These are phyloP conservation scores for Folsomia manolachei DNA, from an alignment of 2,888 invertebrate genomes.

Conservation along the genomic window DNA sequence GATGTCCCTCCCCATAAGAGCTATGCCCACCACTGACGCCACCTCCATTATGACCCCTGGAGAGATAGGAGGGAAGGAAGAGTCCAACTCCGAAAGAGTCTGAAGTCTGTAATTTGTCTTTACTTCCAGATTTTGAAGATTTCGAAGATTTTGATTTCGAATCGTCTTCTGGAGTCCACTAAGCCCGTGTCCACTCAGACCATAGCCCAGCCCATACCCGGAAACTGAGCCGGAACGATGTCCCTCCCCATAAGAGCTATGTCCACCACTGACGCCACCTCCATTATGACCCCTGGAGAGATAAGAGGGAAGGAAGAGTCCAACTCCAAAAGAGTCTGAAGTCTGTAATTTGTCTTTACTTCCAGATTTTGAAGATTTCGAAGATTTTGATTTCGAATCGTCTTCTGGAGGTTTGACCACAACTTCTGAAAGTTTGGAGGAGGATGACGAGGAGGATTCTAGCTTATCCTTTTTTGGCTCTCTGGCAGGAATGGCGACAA, in stretches of 20 bases:
- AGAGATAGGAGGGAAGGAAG: background rate
- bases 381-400: background rate
- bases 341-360: constrained; percentile 25
- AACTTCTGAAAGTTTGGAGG: constrained; percentile 1
- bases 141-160: background rate
- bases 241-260: background rate
- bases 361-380: background rate
- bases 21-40: background rate
- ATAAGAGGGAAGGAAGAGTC: background rate
- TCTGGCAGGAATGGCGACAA: background rate
- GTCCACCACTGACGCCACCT: background rate
- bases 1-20: background rate
- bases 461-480: background rate
- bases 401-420: background rate
- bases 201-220: background rate
- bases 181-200: background rate
- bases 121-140: background rate
- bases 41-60: background rate
- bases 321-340: constrained; percentile 32
- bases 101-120: constrained; percentile 28
- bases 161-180: background rate
- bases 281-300: background rate
- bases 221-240: background rate
- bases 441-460: background rate
- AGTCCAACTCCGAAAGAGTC: constrained; percentile 31